These are phyloP conservation scores for Alauda arvensis DNA, from an alignment of 2,797 vertebrate genomes.

Conservation along the genomic window DNA sequence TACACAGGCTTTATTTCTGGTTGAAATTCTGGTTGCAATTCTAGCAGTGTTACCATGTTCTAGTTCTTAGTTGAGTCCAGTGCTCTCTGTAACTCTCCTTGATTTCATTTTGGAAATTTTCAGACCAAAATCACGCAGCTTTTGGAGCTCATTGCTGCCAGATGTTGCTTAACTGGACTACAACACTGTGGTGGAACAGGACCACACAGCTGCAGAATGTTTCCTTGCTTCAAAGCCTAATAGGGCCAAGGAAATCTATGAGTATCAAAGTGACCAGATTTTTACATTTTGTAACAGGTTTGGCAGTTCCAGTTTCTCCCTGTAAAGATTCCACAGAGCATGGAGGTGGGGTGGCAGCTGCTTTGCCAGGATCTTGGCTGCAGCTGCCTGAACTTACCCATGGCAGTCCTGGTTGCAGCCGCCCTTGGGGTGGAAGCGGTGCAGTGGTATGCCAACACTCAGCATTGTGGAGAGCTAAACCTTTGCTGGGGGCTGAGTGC, in stretches of 20 bases:
- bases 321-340: not conserved
- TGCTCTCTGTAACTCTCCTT: not conserved
- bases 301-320: not conserved
- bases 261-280: not conserved
- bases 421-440: not conserved
- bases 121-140: not conserved
- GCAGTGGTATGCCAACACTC: rapidly evolving
- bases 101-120: not conserved
- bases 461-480: not conserved
- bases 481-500: not conserved
- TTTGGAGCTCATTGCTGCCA: not conserved
- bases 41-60: not conserved
- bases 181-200: not conserved
- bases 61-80: not conserved
- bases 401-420: not conserved
- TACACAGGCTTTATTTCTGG: not conserved
- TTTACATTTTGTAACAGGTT: not conserved
- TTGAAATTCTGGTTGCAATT: not conserved
- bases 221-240: not conserved
- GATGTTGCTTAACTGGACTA: not conserved
- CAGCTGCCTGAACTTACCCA: not conserved
- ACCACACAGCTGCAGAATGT: not conserved
- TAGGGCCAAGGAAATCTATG: not conserved
- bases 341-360: not conserved
- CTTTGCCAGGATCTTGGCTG: not conserved